Conservation (phyloP, 64 coral and sea anemone species). For the Stylophora pistillata region DNA sequence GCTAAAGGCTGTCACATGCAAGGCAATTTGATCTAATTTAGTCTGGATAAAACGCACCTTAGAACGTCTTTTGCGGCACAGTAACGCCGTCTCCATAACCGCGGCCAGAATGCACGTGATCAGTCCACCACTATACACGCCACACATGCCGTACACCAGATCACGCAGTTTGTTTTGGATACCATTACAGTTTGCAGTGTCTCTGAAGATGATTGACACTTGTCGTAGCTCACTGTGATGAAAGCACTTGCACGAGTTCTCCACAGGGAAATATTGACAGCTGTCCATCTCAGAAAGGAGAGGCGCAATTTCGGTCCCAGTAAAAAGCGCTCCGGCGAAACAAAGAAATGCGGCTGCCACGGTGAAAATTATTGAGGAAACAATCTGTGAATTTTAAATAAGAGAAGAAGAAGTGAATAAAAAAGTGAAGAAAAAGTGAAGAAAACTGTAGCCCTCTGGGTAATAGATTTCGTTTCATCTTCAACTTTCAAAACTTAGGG, state of each 20-base stretch:
- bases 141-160: slow-evolving; percentile 80
- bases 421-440: background rate
- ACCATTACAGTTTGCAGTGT: slow-evolving; percentile 78
- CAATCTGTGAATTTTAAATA: slow-evolving; percentile 24
- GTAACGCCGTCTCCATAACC: slow-evolving; percentile 47
- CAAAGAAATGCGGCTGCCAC: slow-evolving; percentile 63
- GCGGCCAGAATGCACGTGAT: slow-evolving; percentile 64
- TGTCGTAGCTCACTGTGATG: slow-evolving; percentile 72
- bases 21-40: background rate
- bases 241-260: slow-evolving; percentile 83
- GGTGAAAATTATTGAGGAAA: slow-evolving; percentile 68
- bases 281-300: slow-evolving; percentile 75
- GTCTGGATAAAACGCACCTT: slow-evolving; percentile 52
- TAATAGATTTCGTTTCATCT: too few relatives aligned
- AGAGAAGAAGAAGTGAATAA: background rate
- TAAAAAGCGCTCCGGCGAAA: slow-evolving; percentile 67
- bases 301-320: slow-evolving; percentile 60
- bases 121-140: slow-evolving; percentile 73
- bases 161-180: slow-evolving; percentile 71
- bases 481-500: too few relatives aligned
- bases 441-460: too few relatives aligned
- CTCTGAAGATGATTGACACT: slow-evolving; percentile 83
- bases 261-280: slow-evolving; percentile 83
- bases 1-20: too few relatives aligned
- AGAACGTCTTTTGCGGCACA: slow-evolving; percentile 60